phyloP scores from a whole-genome alignment of 2,797 vertebrate species.

The Acrossocheilus wenchowensis region DNA sequence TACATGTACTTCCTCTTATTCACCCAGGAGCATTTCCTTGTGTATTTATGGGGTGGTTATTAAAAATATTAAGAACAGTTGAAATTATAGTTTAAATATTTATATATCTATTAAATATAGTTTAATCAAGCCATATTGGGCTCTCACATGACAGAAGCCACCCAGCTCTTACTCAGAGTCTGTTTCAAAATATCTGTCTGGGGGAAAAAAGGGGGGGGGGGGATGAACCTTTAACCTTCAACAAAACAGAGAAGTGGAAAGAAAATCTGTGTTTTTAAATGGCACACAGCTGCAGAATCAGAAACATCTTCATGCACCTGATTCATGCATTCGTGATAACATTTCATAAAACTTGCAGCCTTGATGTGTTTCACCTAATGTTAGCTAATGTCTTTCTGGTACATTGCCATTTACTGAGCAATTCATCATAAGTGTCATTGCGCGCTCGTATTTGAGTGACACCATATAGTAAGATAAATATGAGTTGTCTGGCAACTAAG shows the following conservation, averaged over 20 bases:
- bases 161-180: slow-evolving; percentile 32
- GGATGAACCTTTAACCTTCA: slow-evolving; percentile 22
- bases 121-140: background rate
- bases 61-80: background rate
- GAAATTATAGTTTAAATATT: background rate
- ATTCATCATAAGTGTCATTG: background rate
- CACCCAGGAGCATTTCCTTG: background rate
- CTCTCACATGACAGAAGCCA: slow-evolving; percentile 19
- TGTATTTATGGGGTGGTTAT: background rate
- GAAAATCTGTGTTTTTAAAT: background rate
- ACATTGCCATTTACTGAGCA: background rate
- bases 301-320: background rate
- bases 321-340: background rate
- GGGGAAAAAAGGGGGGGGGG: too few relatives aligned
- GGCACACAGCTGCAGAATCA: background rate
- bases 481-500: slow-evolving; percentile 29
- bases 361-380: background rate
- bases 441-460: background rate
- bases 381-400: background rate
- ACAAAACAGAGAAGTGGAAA: background rate
- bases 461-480: background rate
- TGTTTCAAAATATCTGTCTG: slow-evolving; percentile 39
- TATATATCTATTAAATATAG: background rate
- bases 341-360: background rate
- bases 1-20: background rate